Evolutionary conservation across 2,888 invertebrate genomes (phyloP).

Genomic region (Eudemis profundana): DNA sequence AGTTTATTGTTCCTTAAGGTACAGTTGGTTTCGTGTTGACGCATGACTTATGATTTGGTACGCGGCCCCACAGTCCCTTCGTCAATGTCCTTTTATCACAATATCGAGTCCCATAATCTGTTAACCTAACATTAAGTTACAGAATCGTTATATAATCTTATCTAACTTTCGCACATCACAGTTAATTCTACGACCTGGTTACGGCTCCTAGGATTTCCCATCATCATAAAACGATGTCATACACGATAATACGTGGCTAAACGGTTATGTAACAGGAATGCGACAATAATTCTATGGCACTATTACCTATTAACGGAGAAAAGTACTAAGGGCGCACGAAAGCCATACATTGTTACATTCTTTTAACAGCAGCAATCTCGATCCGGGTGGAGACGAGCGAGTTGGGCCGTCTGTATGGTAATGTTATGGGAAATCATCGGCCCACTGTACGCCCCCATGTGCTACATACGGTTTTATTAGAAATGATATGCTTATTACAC

Average conservation of each 20-base stretch:
- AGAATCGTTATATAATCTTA: too few relatives aligned
- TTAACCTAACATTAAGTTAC: too few relatives aligned
- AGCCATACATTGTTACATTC: background rate
- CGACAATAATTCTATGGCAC: slow-evolving; percentile 56
- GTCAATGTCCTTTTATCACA: too few relatives aligned
- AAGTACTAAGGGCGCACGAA: background rate
- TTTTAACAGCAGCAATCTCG: slow-evolving; percentile 36
- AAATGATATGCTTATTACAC: slow-evolving; percentile 36
- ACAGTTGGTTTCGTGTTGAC: too few relatives aligned
- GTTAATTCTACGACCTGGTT: background rate
- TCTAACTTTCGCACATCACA: background rate
- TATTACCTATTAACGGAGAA: slow-evolving; percentile 49
- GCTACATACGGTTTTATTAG: slow-evolving; percentile 35
- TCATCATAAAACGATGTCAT: slow-evolving; percentile 36
- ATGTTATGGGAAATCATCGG: slow-evolving; percentile 37
- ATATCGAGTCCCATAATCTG: too few relatives aligned
- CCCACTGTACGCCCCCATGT: slow-evolving; percentile 23
- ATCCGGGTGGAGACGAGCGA: slow-evolving; percentile 50
- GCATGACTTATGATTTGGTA: too few relatives aligned
- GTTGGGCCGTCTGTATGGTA: slow-evolving; percentile 46
- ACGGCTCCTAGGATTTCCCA: slow-evolving; percentile 14
- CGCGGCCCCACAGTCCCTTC: too few relatives aligned
- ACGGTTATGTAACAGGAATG: slow-evolving; percentile 55
- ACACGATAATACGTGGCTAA: slow-evolving; percentile 53
- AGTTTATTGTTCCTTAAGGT: too few relatives aligned